Evolutionary conservation across 2,113 vertebrate species (phyloP), one percentile per base, ranked within the genome.

Genomic region (Syngnathus typhle): DNA sequence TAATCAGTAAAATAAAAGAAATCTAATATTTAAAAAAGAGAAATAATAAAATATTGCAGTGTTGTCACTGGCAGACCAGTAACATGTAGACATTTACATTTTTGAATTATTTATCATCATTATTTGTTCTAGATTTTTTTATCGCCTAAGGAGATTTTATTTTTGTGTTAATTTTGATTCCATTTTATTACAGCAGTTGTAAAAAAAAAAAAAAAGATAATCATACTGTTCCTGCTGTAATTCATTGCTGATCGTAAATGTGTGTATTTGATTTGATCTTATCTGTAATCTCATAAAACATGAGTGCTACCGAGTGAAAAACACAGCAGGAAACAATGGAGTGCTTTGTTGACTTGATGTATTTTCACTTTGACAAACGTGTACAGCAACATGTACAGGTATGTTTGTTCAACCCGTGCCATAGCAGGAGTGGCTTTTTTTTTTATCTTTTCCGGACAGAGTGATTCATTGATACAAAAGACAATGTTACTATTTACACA

Each of bases 401-500:
- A 62, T 13, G 60, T 62, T 23, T 5, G 6, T 44, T 62, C 60
- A 44, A 62, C 60, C 60, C 41, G 21, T 0, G 77, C 69, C 6
- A 4, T 51, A 76, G 76, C 70, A 84, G 73, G 82, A 72, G 69
- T 77, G 75, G 70, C 55, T 58, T 58, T 76, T 84, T 64, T 58
- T 58, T 76, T 84, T 64, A 55, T 75, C 65, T 70, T 76, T 84
- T 77, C 74, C 69, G 78, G 76, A 86, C 65, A 81, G 69, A 73
- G 69, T 70, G 56, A 32, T 32, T 3, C 3, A 32, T 32, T 32
- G 3, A 83, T 90, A 90, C 65, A 91, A 88, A 90, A 90, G 67
- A 58, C 65, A 63, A 74, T 63, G 12, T 82, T 39, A 72, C 80
- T 91, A 92, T 92, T 89, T 91, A 91, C 90, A 91, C 70, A 75